Evolutionary conservation across 2,113 vertebrate species (phyloP).

Genomic region (Tyrannus savana): DNA sequence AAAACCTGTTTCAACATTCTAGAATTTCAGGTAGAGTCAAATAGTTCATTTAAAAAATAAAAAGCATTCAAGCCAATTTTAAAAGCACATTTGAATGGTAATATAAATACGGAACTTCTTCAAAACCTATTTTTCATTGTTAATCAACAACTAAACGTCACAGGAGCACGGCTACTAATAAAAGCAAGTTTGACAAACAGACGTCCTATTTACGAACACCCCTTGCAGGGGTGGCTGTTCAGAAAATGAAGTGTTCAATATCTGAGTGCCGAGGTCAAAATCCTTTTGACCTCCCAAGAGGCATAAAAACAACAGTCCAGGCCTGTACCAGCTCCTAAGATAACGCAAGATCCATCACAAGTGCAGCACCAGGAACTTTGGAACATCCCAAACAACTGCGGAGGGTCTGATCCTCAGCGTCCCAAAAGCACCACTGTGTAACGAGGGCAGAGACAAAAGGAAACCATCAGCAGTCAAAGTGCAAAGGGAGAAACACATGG

Average conservation of each 20-base stretch:
- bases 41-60: not conserved
- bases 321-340: not conserved
- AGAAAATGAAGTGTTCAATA: not conserved
- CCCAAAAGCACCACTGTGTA: constrained; percentile 10
- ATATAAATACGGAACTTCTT: not conserved
- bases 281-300: not conserved
- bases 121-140: not conserved
- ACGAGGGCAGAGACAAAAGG: not conserved
- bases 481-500: not conserved
- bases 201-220: not conserved
- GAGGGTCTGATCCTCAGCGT: constrained; percentile 8
- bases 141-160: not conserved
- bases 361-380: constrained; percentile 5
- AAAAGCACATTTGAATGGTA: not conserved
- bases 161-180: not conserved
- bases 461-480: not conserved
- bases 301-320: not conserved
- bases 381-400: not conserved
- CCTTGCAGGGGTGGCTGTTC: not conserved
- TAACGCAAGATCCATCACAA: not conserved
- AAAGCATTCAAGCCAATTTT: not conserved
- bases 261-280: not conserved
- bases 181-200: not conserved
- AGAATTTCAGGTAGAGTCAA: not conserved
- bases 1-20: not conserved